These are phyloP conservation scores for Dromaius novaehollandiae DNA, from an alignment of 2,113 vertebrate species.

Conservation along the genomic window DNA sequence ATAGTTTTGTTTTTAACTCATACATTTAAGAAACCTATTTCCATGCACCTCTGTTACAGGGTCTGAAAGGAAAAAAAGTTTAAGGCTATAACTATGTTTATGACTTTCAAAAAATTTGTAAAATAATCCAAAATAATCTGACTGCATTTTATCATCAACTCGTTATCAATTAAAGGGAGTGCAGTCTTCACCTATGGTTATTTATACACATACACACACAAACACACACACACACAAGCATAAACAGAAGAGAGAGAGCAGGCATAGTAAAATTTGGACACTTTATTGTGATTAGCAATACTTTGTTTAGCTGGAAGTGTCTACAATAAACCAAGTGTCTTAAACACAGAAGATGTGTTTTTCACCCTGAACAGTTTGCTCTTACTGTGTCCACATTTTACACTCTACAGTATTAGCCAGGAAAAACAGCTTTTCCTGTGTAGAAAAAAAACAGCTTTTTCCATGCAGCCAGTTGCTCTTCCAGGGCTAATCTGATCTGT, in stretches of 20 bases:
- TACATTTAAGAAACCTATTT: not conserved
- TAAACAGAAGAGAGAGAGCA: not conserved
- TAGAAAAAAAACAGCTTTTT: not conserved
- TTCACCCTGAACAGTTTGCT: not conserved
- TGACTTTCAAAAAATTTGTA: not conserved
- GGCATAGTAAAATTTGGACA: not conserved
- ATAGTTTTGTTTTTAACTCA: not conserved
- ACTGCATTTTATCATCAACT: not conserved
- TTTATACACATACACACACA: not conserved
- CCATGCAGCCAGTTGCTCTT: not conserved
- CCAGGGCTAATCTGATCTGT: not conserved
- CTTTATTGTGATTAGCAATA: not conserved
- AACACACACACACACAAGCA: not conserved
- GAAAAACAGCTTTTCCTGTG: not conserved
- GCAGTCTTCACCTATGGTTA: not conserved
- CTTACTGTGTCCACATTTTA: not conserved
- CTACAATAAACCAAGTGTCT: not conserved
- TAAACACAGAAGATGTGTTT: not conserved
- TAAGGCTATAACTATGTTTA: not conserved
- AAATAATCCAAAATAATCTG: not conserved
- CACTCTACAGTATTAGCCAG: not conserved
- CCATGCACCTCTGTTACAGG: not conserved
- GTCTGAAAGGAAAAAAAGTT: not conserved
- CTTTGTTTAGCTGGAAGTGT: not conserved
- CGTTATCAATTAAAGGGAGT: not conserved